These are phyloP conservation scores for Tiaroga cobitis DNA, from an alignment of 2,797 vertebrate genomes.

Conservation along the genomic window DNA sequence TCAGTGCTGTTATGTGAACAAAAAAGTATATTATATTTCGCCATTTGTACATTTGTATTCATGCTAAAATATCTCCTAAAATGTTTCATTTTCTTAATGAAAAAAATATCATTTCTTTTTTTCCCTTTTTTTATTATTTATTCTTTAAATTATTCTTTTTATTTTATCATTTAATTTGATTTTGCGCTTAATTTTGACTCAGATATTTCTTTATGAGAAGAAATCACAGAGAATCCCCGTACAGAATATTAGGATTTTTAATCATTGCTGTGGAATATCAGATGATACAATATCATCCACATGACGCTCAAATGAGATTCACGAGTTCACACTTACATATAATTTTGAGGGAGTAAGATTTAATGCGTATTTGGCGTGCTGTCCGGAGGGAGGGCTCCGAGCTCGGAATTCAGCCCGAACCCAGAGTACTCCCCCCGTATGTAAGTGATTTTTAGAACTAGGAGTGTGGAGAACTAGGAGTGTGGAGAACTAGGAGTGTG, in stretches of 20 bases:
- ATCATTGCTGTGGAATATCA: background rate
- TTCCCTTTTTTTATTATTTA: background rate
- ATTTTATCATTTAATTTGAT: background rate
- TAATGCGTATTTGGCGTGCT: too few relatives aligned
- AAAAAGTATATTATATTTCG: background rate
- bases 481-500: too few relatives aligned
- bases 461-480: too few relatives aligned
- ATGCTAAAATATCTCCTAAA: background rate
- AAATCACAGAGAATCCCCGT: background rate
- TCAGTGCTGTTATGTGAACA: background rate
- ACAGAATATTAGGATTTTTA: background rate
- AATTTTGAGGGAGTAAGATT: too few relatives aligned
- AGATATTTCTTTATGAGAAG: slow-evolving; percentile 1
- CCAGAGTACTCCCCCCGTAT: too few relatives aligned
- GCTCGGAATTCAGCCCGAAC: too few relatives aligned
- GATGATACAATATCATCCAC: background rate
- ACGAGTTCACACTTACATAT: too few relatives aligned
- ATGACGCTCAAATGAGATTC: background rate
- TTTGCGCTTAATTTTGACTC: background rate
- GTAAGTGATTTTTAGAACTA: too few relatives aligned
- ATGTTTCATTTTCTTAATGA: background rate
- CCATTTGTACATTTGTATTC: background rate
- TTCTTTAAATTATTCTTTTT: background rate
- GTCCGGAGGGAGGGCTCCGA: too few relatives aligned
- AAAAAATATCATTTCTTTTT: background rate